Percentiles rank a stretch among this genome's conserved stretches.
These are phyloP conservation scores for Boloria euphrosyne DNA, from an alignment of 2,888 invertebrate species.

Conservation along the genomic window DNA sequence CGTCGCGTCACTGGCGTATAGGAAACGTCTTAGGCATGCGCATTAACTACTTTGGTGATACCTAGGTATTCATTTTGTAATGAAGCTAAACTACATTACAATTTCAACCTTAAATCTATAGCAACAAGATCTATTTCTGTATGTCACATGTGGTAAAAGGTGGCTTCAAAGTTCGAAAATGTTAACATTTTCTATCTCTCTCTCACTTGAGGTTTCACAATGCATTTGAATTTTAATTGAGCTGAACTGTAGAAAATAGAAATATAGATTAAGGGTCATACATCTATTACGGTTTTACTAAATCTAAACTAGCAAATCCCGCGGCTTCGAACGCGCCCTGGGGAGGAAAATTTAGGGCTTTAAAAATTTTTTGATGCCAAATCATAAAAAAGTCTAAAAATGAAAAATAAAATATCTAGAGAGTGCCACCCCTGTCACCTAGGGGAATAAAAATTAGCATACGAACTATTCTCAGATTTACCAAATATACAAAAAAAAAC, in stretches of 20 bases:
- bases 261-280: conserved; percentile 10
- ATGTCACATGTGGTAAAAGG: conserved; percentile 47
- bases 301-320: too few relatives aligned
- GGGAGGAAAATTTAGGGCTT: too few relatives aligned
- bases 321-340: too few relatives aligned
- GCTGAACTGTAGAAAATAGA: conserved; percentile 35
- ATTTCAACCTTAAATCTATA: conserved; percentile 43
- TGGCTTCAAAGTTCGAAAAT: conserved; percentile 53
- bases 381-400: too few relatives aligned
- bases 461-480: too few relatives aligned
- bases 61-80: conserved; percentile 63
- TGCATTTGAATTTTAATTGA: conserved; percentile 64
- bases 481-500: too few relatives aligned
- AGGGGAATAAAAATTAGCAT: too few relatives aligned
- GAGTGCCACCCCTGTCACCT: too few relatives aligned
- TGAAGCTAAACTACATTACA: conserved; percentile 54
- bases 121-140: conserved; percentile 41
- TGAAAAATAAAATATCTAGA: too few relatives aligned
- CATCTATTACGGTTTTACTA: neutral
- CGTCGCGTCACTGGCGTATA: conserved; percentile 59
- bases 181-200: conserved; percentile 50
- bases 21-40: conserved; percentile 64
- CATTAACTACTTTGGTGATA: conserved; percentile 44
- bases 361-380: too few relatives aligned
- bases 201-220: conserved; percentile 51